Evolutionary conservation across 2,797 vertebrate genomes (phyloP).

Genomic region (Chaenodraco wilsoni): DNA sequence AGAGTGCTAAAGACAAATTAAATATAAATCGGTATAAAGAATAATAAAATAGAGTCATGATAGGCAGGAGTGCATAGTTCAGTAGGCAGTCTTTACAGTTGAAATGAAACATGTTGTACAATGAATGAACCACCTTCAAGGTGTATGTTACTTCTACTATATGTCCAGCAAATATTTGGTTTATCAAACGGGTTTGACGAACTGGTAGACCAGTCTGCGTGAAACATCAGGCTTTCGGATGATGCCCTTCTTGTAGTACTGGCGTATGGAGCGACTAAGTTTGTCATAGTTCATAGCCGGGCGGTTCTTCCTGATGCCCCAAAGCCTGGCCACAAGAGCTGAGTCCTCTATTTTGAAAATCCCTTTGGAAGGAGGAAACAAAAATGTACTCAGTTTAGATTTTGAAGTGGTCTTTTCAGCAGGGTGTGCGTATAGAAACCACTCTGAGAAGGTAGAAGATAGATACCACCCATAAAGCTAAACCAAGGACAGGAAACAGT

Average conservation of each 20-base stretch:
- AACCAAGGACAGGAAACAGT: not conserved
- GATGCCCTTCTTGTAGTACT: conserved; percentile 99
- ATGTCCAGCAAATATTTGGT: conserved; percentile 66
- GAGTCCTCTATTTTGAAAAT: conserved; percentile 98
- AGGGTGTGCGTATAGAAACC: too few relatives aligned
- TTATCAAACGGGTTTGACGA: conserved; percentile 90
- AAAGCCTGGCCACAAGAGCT: conserved; percentile 91
- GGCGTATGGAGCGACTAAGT: conserved; percentile 96
- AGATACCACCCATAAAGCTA: not conserved
- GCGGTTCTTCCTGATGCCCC: conserved; percentile 96
- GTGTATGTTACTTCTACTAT: conserved; percentile 33
- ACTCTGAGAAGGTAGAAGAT: not conserved
- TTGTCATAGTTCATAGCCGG: conserved; percentile 99
- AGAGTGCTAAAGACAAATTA: conserved; percentile 12
- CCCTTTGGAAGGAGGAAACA: conserved; percentile 74
- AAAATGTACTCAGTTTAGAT: not conserved
- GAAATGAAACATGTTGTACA: conserved; percentile 39
- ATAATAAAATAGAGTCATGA: conserved; percentile 19
- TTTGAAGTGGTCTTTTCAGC: too few relatives aligned
- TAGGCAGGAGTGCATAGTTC: conserved; percentile 72
- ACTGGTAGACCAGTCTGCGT: conserved; percentile 96
- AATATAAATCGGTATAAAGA: conserved; percentile 18
- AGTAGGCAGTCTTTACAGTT: conserved; percentile 70
- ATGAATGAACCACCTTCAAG: conserved; percentile 17
- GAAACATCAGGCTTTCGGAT: conserved; percentile 95